Percentiles rank a stretch among this genome's conserved stretches.
These are phyloP conservation scores for Antheraea pernyi DNA, from an alignment of 1,140 invertebrate species.

Conservation along the genomic window DNA sequence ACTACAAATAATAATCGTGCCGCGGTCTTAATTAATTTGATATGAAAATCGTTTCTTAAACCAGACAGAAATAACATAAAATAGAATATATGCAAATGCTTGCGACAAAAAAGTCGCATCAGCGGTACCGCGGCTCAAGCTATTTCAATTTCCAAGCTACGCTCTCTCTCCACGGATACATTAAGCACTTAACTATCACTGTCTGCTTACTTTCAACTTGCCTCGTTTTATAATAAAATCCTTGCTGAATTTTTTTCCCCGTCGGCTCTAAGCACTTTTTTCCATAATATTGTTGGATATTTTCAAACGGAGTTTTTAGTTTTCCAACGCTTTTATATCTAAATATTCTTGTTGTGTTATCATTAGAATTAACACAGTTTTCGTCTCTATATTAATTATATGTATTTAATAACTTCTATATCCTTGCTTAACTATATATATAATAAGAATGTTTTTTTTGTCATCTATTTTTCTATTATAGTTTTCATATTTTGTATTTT, in stretches of 20 bases:
- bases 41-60: no score
- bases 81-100: no score
- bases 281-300: slow-evolving; percentile 3
- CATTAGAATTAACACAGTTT: no score
- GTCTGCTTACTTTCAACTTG: slow-evolving; percentile 67
- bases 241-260: slow-evolving; percentile 14
- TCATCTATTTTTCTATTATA: no score
- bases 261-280: slow-evolving; percentile 8
- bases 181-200: slow-evolving; percentile 76
- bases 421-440: no score
- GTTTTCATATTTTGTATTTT: no score
- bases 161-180: slow-evolving; percentile 66
- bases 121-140: slow-evolving; percentile 40
- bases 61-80: no score
- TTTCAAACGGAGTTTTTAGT: background rate
- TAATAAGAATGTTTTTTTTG: no score
- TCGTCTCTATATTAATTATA: no score
- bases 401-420: no score
- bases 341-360: background rate
- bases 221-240: slow-evolving; percentile 55
- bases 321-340: background rate
- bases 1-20: no score
- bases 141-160: slow-evolving; percentile 72
- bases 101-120: slow-evolving; percentile 21
- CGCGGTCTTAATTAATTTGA: no score